Evolutionary conservation across 2,113 vertebrate species (phyloP), one percentile per base, ranked within the genome.

Genomic region (Neotragus moschatus): DNA sequence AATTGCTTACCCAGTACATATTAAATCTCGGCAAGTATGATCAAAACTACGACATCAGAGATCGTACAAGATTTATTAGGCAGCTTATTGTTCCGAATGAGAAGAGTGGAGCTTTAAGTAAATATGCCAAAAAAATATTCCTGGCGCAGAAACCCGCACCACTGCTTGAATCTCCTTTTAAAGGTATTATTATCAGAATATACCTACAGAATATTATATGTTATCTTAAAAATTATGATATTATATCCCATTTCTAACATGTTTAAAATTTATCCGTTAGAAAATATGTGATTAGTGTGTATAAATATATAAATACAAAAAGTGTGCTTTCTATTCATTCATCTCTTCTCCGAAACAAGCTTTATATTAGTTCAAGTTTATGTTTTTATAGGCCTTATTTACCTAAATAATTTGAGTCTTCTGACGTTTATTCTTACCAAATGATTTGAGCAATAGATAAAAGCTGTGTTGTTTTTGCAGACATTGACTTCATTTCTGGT

Each of bases 1-100:
- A 99, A 99, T 99, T 99, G 99, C 99, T 99, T 99, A 99, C 99
- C 98, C 99, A 99, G 99, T 99, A 99, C 93, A 99, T 99, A 99
- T 99, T 99, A 98, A 99, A 99, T 98, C 99, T 99, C 95, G 99
- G 99, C 98, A 99, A 99, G 98, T 99, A 99, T 97, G 99, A 99
- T 99, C 99, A 99, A 99, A 99, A 99, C 99, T 99, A 99, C 85
- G 99, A 99, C 98, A 99, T 99, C 99, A 99, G 99, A 98, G 99
- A 99, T 99, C 99, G 99, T 97, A 99, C 99, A 51, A 99, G 99
- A 98, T 99, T 99, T 99, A 99, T 99, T 98, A 99, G 99, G 93
- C 99, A 99, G 99, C 99, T 99, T 98, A 99, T 99, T 94, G 99
- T 99, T 98, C 99, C 99, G 94, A 99, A 98, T 95, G 99, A 99